These are phyloP conservation scores for Corbicula japonica DNA, from an alignment of 2,888 invertebrate species.

Conservation along the genomic window DNA sequence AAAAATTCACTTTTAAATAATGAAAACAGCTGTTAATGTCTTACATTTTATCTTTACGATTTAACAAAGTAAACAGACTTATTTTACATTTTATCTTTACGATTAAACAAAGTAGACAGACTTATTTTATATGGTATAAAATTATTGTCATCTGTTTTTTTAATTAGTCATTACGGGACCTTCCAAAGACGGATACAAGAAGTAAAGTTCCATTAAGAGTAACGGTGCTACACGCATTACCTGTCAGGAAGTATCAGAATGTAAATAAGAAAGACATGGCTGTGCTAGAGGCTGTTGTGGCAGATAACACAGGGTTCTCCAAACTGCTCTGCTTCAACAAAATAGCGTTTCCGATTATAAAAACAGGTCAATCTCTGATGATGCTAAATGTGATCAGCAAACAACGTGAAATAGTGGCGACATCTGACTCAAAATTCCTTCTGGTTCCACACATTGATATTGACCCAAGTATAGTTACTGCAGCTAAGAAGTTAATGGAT, in stretches of 20 bases:
- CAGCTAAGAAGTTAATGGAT: too few relatives aligned
- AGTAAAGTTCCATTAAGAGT: conserved; percentile 2
- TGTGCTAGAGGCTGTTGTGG: conserved; percentile 21
- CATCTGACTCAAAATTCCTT: conserved; percentile 6
- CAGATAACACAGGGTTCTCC: conserved; percentile 2
- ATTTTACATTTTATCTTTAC: too few relatives aligned
- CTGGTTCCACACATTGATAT: conserved; percentile 9
- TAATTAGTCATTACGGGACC: background rate
- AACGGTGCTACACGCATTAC: background rate
- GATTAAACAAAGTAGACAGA: too few relatives aligned
- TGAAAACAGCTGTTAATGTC: too few relatives aligned
- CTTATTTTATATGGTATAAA: background rate
- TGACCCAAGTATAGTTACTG: background rate
- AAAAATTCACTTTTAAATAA: too few relatives aligned
- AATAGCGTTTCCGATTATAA: conserved; percentile 6
- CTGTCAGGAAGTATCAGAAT: conserved; percentile 7
- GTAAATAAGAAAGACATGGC: conserved; percentile 17
- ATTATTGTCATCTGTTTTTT: background rate
- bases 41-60: too few relatives aligned
- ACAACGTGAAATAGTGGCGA: conserved; percentile 9
- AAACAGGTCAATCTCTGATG: conserved; percentile 7
- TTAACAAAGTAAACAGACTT: too few relatives aligned
- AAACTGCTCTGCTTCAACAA: conserved; percentile 14
- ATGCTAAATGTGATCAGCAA: conserved; percentile 18
- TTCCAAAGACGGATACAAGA: background rate